A percentile compares a stretch with the other conserved stretches of the same genome.
Evolutionary conservation across 2,113 vertebrate species (phyloP).

Genomic region (Leptodactylus fuscus): DNA sequence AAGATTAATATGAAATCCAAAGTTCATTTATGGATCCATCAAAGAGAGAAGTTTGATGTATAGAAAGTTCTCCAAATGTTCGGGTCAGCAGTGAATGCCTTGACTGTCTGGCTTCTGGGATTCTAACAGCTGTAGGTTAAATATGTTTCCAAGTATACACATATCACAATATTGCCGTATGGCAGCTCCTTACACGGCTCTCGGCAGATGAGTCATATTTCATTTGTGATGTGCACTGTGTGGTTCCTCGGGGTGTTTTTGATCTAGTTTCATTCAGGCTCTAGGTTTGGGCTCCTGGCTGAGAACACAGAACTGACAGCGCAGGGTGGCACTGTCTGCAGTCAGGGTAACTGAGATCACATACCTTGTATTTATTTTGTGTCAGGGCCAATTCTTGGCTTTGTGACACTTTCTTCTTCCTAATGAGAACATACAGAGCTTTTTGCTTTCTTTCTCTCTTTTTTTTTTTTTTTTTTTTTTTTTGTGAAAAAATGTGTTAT

Average conservation of each 20-base stretch:
- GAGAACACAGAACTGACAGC: conserved; percentile 49
- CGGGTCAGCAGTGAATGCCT: neutral
- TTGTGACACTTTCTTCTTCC: conserved; percentile 33
- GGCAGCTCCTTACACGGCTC: neutral
- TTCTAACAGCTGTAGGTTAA: conserved; percentile 10
- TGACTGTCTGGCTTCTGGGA: conserved; percentile 17
- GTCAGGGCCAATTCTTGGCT: conserved; percentile 13
- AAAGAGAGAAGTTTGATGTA: neutral
- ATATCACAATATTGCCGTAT: conserved; percentile 45
- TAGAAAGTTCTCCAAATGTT: neutral
- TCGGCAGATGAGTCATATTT: conserved; percentile 42
- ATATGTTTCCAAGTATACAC: conserved; percentile 9
- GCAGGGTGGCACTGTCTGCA: conserved; percentile 46
- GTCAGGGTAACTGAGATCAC: conserved; percentile 24
- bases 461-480: conserved; percentile 17
- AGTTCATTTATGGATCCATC: neutral
- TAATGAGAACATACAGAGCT: conserved; percentile 41
- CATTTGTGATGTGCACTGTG: conserved; percentile 32
- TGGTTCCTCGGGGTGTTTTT: conserved; percentile 28
- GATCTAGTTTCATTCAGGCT: conserved; percentile 31
- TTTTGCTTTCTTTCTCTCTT: no score
- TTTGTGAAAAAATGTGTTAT: conserved; percentile 67
- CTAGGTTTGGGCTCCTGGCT: conserved; percentile 32
- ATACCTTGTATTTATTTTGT: conserved; percentile 51
- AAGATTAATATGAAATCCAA: neutral